Evolutionary conservation across 1,140 invertebrate genomes (phyloP).

Genomic region (Drosophila ohnishii): DNA sequence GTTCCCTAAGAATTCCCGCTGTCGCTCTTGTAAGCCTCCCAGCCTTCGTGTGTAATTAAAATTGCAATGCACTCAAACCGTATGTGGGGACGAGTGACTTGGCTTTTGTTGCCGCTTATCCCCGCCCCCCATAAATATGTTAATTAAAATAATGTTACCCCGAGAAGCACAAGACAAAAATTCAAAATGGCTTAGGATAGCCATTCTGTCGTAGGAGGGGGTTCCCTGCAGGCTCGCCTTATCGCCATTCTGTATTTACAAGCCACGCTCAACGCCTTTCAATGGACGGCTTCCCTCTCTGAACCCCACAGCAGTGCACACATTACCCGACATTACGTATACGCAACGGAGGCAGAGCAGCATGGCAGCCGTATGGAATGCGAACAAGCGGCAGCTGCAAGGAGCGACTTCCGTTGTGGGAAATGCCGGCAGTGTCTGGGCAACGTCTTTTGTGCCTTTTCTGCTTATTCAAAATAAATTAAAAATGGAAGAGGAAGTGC

Average conservation of each 20-base stretch:
- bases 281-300: constrained; percentile 40
- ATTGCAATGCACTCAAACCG: constrained; percentile 64
- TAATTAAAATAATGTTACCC: constrained; percentile 81
- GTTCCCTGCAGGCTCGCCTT: constrained; percentile 71
- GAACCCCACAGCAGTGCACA: constrained; percentile 27
- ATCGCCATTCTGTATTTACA: constrained; percentile 78
- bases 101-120: constrained; percentile 54
- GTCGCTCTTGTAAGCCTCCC: constrained; percentile 7
- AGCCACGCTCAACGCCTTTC: constrained; percentile 77
- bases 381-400: constrained; percentile 58
- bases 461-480: constrained; percentile 74
- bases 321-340: constrained; percentile 73
- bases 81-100: constrained; percentile 29
- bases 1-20: constrained; percentile 24
- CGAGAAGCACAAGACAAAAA: constrained; percentile 63
- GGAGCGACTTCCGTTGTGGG: constrained; percentile 77
- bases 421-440: constrained; percentile 72
- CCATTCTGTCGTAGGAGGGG: constrained; percentile 25
- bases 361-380: constrained; percentile 65
- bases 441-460: constrained; percentile 61
- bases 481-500: constrained; percentile 68
- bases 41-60: constrained; percentile 72
- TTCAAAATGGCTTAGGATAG: constrained; percentile 78
- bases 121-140: constrained; percentile 68
- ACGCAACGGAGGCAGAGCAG: constrained; percentile 44